Conservation (phyloP, 2,113 vertebrate genomes). For the Tupaia chinensis region DNA sequence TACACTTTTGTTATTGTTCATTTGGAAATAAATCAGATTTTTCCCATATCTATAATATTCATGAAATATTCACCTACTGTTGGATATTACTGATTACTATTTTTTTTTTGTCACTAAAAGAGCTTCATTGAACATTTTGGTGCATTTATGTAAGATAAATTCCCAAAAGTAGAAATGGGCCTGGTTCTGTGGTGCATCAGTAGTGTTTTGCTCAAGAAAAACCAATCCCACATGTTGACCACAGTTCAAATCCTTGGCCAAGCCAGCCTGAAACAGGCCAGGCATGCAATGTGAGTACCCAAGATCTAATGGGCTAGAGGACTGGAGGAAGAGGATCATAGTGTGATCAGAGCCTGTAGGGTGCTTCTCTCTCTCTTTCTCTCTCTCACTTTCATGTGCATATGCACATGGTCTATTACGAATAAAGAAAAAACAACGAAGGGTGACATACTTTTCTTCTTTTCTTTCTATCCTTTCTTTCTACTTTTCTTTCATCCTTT, state of each 20-base stretch:
- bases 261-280: no score
- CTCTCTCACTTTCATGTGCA: no score
- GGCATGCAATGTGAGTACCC: no score
- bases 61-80: neutral
- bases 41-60: neutral
- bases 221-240: no score
- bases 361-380: no score
- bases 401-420: no score
- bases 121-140: neutral
- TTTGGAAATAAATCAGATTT: neutral
- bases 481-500: neutral
- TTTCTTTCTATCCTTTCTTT: neutral
- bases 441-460: neutral
- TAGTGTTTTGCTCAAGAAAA: no score
- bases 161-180: neutral
- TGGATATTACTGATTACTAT: neutral
- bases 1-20: neutral
- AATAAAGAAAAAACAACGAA: neutral
- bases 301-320: no score
- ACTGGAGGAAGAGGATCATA: no score
- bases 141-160: slow-evolving; percentile 8
- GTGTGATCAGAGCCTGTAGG: no score
- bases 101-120: neutral
- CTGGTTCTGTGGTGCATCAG: neutral
- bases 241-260: no score